Evolutionary conservation across 2,888 invertebrate genomes (phyloP).

Genomic region (Heterodera filipjevi): DNA sequence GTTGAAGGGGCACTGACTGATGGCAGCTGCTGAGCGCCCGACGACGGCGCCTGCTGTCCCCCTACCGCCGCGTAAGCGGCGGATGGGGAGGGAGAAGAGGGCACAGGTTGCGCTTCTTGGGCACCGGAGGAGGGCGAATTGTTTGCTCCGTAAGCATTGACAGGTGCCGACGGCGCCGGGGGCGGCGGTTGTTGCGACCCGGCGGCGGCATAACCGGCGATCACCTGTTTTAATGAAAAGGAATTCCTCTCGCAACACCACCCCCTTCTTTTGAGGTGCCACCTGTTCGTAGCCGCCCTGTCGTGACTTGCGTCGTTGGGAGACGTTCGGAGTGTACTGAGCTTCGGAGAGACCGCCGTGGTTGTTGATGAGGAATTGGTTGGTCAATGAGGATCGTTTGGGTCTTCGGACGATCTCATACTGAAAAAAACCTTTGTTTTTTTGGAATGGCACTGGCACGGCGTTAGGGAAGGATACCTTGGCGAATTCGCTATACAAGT

Average conservation of each 20-base stretch:
- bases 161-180: constrained; percentile 8
- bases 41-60: constrained; percentile 14
- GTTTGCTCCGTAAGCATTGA: neutral
- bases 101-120: neutral
- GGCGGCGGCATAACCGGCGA: constrained; percentile 31
- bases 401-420: constrained; percentile 25
- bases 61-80: constrained; percentile 17
- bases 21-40: constrained; percentile 11
- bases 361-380: constrained; percentile 33
- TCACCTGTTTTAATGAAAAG: no score
- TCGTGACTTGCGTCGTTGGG: constrained; percentile 29
- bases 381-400: constrained; percentile 19
- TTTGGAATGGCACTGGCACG: no score
- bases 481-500: constrained; percentile 33
- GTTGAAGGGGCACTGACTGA: neutral
- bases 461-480: constrained; percentile 22
- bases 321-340: constrained; percentile 16
- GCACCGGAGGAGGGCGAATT: neutral
- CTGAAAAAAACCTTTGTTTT: constrained; percentile 27
- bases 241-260: no score
- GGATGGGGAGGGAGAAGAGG: constrained; percentile 14
- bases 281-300: constrained; percentile 40
- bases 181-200: constrained; percentile 3
- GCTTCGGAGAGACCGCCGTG: constrained; percentile 34
- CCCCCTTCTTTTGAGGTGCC: no score